Conservation (phyloP, 2,113 vertebrate species). For the Lophius piscatorius region DNA sequence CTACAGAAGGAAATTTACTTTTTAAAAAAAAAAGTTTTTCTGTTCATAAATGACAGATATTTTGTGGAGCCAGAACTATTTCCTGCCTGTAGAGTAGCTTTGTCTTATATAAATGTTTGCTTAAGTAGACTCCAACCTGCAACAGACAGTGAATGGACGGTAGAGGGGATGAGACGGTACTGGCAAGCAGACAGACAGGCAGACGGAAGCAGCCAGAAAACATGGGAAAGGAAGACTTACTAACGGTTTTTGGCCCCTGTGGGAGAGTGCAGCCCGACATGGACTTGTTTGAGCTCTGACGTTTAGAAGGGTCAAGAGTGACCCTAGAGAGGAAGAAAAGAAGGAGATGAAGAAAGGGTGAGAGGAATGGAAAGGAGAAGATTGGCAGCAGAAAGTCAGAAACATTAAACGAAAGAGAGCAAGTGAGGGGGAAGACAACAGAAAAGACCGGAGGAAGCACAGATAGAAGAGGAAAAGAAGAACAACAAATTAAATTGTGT, state of each 20-base stretch:
- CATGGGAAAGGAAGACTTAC: conserved; percentile 86
- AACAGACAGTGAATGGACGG: conserved; percentile 36
- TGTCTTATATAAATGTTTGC: conserved; percentile 13
- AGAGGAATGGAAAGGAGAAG: conserved; percentile 53
- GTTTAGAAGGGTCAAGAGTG: conserved; percentile 98
- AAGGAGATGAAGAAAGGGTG: conserved; percentile 55
- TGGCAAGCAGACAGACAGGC: conserved; percentile 41
- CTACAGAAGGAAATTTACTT: neutral
- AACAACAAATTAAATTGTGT: conserved; percentile 39
- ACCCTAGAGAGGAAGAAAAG: conserved; percentile 85
- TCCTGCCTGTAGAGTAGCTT: conserved; percentile 33
- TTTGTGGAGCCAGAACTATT: neutral
- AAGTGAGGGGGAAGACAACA: conserved; percentile 30
- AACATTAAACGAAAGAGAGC: conserved; percentile 35
- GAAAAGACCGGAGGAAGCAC: conserved; percentile 43
- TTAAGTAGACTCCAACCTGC: conserved; percentile 37
- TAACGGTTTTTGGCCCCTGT: conserved; percentile 96
- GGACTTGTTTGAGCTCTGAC: conserved; percentile 95
- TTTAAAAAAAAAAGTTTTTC: no score
- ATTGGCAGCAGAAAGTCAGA: conserved; percentile 48
- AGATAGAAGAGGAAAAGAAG: conserved; percentile 38
- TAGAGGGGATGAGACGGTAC: conserved; percentile 30
- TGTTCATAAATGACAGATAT: no score
- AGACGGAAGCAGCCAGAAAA: conserved; percentile 75
- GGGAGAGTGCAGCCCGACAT: conserved; percentile 93